Evolutionary conservation across 2,797 vertebrate species (phyloP).

Genomic region (Alexandromys oeconomus): DNA sequence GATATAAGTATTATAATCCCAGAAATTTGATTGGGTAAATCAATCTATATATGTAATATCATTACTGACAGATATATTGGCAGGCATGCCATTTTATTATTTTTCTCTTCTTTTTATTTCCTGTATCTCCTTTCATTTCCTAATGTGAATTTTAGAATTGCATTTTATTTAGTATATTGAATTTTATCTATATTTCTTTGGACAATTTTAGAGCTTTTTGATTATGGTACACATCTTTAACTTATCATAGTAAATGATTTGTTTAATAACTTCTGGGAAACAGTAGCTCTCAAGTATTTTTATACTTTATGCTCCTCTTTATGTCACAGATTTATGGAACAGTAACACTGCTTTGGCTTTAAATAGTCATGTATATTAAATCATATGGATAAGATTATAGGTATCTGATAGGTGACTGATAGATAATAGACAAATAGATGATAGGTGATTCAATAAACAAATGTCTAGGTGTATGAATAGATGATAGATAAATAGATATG

Average conservation of each 20-base stretch:
- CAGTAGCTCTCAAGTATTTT: not conserved
- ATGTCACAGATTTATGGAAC: not conserved
- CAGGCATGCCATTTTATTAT: not conserved
- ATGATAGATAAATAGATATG: not conserved
- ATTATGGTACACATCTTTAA: not conserved
- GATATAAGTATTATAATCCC: not conserved
- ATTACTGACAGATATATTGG: not conserved
- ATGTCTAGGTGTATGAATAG: too few relatives aligned
- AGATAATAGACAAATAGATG: not conserved
- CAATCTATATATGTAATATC: not conserved
- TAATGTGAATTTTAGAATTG: not conserved
- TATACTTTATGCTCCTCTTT: not conserved
- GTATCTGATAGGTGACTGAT: not conserved
- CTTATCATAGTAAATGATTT: not conserved
- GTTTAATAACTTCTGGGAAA: not conserved
- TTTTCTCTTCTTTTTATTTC: not conserved
- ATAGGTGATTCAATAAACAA: not conserved
- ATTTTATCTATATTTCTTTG: not conserved
- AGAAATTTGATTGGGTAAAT: not conserved
- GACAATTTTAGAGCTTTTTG: not conserved
- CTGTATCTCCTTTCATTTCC: not conserved
- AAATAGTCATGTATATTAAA: not conserved
- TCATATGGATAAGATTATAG: not conserved
- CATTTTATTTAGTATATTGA: not conserved
- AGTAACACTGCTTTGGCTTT: not conserved